A percentile compares a stretch with the other conserved stretches of the same genome.
These are phyloP conservation scores for Nannoperca obscura DNA, from an alignment of 2,797 vertebrate species.

Conservation along the genomic window DNA sequence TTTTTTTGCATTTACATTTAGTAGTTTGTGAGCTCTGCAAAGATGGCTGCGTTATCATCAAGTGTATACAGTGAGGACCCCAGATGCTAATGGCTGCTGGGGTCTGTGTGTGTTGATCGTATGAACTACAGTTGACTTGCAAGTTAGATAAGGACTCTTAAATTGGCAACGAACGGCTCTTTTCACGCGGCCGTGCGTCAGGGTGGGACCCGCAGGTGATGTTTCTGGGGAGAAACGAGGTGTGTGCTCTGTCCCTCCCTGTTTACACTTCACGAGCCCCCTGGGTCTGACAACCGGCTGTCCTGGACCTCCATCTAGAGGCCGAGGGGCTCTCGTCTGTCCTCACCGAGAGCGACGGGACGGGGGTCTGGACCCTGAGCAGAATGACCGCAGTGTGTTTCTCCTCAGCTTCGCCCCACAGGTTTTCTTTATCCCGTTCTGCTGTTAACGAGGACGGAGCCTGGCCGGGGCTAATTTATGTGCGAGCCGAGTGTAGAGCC, in stretches of 20 bases:
- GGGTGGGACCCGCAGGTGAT: neutral
- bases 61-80: neutral
- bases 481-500: constrained; percentile 41
- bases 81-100: neutral
- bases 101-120: neutral
- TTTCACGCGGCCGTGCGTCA: neutral
- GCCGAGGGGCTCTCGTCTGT: constrained; percentile 39
- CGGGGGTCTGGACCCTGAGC: constrained; percentile 31
- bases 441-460: constrained; percentile 58
- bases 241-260: constrained; percentile 7
- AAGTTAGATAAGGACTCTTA: neutral
- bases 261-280: constrained; percentile 34
- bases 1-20: neutral
- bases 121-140: neutral
- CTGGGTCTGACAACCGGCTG: constrained; percentile 48
- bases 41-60: neutral
- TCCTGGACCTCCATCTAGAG: constrained; percentile 8
- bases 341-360: constrained; percentile 43
- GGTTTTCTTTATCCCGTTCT: constrained; percentile 24
- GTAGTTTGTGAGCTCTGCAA: neutral
- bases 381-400: constrained; percentile 72
- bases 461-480: constrained; percentile 62
- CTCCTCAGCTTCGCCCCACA: constrained; percentile 13
- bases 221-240: constrained; percentile 19
- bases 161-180: neutral